A percentile compares a stretch with the other conserved stretches of the same genome.
phyloP scores from a whole-genome alignment of 2,888 invertebrate species.

The Nebria brevicollis region DNA sequence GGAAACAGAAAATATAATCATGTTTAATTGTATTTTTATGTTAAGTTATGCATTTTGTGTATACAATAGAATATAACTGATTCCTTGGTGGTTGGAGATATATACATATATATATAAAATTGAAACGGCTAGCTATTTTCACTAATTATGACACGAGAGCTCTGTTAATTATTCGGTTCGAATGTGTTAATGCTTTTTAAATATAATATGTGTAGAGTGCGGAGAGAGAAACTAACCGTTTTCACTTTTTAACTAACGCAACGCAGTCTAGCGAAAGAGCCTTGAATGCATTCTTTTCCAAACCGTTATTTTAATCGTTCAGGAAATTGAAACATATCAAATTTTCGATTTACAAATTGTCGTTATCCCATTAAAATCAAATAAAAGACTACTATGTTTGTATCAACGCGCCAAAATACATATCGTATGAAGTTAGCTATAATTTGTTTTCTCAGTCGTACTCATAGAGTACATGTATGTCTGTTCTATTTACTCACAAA shows the following conservation, averaged over 20 bases:
- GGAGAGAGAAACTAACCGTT: background rate
- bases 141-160: background rate
- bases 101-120: background rate
- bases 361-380: no score
- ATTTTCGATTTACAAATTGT: no score
- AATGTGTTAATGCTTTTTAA: background rate
- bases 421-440: no score
- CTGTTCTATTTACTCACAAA: no score
- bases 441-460: no score
- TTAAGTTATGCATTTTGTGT: background rate
- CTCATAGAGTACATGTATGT: no score
- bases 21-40: background rate
- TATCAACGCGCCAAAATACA: no score
- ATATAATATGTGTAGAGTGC: background rate
- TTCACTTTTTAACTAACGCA: background rate
- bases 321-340: background rate
- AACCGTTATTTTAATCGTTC: constrained; percentile 1
- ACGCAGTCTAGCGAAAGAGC: background rate
- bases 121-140: background rate
- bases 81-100: background rate
- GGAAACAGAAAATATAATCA: background rate
- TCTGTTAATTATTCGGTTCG: background rate
- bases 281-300: background rate
- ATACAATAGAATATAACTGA: background rate
- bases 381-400: no score